Evolutionary conservation across 2,888 invertebrate species (phyloP), one percentile per base, ranked within the genome.

Genomic region (Campopleginae sp.): DNA sequence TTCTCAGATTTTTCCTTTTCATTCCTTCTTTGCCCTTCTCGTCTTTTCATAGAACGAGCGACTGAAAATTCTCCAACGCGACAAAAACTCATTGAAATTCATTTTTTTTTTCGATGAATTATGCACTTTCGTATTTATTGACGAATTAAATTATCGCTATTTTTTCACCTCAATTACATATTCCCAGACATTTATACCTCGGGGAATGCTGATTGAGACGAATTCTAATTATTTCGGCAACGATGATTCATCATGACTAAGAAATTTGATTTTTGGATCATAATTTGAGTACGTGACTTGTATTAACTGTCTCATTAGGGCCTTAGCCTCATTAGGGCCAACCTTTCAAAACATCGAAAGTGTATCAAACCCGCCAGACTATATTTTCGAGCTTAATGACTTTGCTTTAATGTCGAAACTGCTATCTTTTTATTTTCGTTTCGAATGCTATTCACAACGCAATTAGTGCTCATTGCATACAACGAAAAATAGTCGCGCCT

Each of bases 1-100:
- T 17, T 75, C 75, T 74, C 8, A 42, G 38, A 58, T 46, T 51
- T 51, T 54, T 7, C 17, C 17, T 23, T 27, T 42, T 33, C n/a
- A 8, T 61, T 71, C 14, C 33, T 19, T 54, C 54, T n/a, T 19
- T 44, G 23, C 27, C 27, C 4, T 1, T 42, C 17, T 14, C n/a
- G 17, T 14, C 38, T 23, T 27, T 1, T 72, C 58, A 12, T 17
- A 17, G 42, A 42, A 23, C 27, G 17, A 8, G 27, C 31, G 8
- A 44, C 48, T 12, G 51, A 48, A n/a, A 33, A 51, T 31, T 17
- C 6, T 46, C 44, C 1, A 46, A 46, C 17, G 23, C 44, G 27
- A 68, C 12, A 6, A 58, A 58, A 58, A 58, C 14, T 14, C 27
- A 27, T 27, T 12, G 23, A 54, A 54, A 58, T 58, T 14, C 27